These are phyloP conservation scores for Epirrita christyi DNA, from an alignment of 2,888 invertebrate species.

Conservation along the genomic window DNA sequence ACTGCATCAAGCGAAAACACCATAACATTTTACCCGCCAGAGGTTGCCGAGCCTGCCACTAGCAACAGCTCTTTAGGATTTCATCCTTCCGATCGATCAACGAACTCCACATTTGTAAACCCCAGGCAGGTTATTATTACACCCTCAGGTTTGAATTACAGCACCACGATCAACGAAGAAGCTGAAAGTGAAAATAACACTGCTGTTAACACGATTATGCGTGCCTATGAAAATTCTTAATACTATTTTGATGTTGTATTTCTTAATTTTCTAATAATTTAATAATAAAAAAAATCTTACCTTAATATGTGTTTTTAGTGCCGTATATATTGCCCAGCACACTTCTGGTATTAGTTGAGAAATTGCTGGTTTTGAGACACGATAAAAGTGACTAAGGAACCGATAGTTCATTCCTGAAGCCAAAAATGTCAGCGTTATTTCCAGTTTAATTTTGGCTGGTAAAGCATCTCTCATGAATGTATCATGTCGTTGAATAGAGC, in stretches of 20 bases:
- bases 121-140: no score
- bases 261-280: conserved; percentile 29
- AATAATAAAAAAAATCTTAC: conserved; percentile 26
- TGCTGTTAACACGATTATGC: conserved; percentile 23
- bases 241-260: conserved; percentile 28
- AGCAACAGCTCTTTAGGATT: no score
- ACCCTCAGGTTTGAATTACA: conserved; percentile 8
- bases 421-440: conserved; percentile 47
- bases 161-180: conserved; percentile 22
- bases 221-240: conserved; percentile 27
- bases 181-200: conserved; percentile 23
- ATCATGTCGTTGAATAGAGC: conserved; percentile 41
- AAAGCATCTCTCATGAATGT: conserved; percentile 45
- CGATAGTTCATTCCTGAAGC: conserved; percentile 44
- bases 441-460: conserved; percentile 46
- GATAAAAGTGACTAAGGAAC: conserved; percentile 42
- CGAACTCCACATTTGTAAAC: no score
- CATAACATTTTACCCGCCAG: no score
- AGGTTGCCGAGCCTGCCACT: no score
- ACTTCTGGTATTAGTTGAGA: conserved; percentile 46
- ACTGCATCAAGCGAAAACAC: no score
- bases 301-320: conserved; percentile 1
- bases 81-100: no score
- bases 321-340: conserved; percentile 40
- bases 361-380: conserved; percentile 40